phyloP scores from a whole-genome alignment of 1,140 invertebrate genomes.

The Eubasilissa regina region DNA sequence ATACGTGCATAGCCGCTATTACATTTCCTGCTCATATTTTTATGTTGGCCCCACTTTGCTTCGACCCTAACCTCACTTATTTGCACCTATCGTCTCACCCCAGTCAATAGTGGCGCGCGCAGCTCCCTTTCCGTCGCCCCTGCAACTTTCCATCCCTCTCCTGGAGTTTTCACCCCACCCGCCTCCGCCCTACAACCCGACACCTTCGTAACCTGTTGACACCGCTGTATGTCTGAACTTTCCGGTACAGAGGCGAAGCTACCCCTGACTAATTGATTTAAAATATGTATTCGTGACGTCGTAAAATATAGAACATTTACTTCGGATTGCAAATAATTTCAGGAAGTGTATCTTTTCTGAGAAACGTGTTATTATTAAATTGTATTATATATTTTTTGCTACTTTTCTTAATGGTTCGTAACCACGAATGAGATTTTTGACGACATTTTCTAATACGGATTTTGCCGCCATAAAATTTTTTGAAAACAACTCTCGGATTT shows the following conservation, averaged over 20 bases:
- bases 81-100: conserved; percentile 1
- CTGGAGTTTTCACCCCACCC: not conserved
- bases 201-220: conserved; percentile 21
- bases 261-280: not conserved
- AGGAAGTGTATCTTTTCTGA: too few species aligned
- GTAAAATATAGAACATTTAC: too few species aligned
- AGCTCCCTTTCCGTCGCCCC: not conserved
- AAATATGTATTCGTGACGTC: not conserved
- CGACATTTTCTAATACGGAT: too few species aligned
- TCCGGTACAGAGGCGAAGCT: not conserved
- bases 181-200: not conserved
- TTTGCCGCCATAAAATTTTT: too few species aligned
- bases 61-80: not conserved
- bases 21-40: too few species aligned
- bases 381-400: too few species aligned
- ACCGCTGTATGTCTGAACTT: conserved; percentile 2
- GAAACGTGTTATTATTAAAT: too few species aligned
- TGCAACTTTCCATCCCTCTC: not conserved
- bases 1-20: too few species aligned
- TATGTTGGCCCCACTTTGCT: not conserved
- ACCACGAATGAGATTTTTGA: too few species aligned
- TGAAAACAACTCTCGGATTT: too few species aligned
- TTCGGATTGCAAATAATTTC: too few species aligned
- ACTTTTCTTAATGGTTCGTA: too few species aligned
- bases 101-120: conserved; percentile 17